phyloP scores from a whole-genome alignment of 2,797 vertebrate genomes.

The Falco berigora region DNA sequence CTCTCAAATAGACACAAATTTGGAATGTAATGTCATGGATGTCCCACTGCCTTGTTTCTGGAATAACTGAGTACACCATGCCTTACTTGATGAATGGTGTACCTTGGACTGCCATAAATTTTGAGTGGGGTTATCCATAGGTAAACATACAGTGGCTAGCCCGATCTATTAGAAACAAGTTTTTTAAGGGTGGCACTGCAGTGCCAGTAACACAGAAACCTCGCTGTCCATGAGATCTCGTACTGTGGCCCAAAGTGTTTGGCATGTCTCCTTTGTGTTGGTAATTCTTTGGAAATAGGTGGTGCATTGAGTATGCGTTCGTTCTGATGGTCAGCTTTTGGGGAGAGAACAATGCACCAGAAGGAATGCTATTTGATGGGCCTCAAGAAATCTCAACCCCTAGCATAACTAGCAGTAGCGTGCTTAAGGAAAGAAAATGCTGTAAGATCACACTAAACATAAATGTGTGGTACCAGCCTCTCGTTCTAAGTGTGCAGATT shows the following conservation, averaged over 20 bases:
- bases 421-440: not conserved
- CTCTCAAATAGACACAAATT: not conserved
- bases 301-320: not conserved
- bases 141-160: not conserved
- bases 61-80: not conserved
- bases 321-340: not conserved
- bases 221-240: not conserved
- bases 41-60: not conserved
- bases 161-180: not conserved
- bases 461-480: not conserved
- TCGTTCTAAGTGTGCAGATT: not conserved
- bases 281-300: not conserved
- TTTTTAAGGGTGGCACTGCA: not conserved
- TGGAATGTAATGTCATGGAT: not conserved
- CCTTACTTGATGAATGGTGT: not conserved
- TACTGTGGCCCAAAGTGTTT: not conserved
- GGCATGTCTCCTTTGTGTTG: not conserved
- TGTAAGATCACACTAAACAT: not conserved
- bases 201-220: not conserved
- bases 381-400: not conserved
- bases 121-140: not conserved
- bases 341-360: not conserved
- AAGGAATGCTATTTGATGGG: not conserved
- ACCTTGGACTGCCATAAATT: not conserved
- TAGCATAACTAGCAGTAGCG: not conserved